Base-by-base conservation (phyloP, 2,888 invertebrate species). In the Monoplex corrugatus region DNA sequence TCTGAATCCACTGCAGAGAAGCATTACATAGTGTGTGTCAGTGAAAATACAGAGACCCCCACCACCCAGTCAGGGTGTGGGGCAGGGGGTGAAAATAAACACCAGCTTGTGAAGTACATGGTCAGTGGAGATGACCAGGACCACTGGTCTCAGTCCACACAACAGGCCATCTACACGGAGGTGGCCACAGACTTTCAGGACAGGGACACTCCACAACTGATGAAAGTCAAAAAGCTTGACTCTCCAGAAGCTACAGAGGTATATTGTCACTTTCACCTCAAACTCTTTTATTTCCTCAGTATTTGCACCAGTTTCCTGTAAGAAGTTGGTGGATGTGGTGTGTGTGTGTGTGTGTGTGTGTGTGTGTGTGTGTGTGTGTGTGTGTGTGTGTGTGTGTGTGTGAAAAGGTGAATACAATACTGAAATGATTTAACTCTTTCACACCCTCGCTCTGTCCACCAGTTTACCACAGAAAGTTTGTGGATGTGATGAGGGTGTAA, bases 201-300 rank as follows among this genome's bases (percentile, higher is more conserved):
- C 72, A 93, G 92, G 89, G 92, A 93, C 91, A 91, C 92, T 87
- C 95, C 95, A 19, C 92, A 92, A 84, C 91, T 95, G 88, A 91
- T 92, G 90, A 93, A 92, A 89, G 93, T 94, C 68, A 93, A 92
- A 80, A 93, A 93, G 88, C 88, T 94, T 50, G 93, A 93, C 35
- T 93, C 94, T 0, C 78, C 92, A 23, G 68, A 87, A 50, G 87
- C 84, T 16, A 45, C n/a, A 5, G 90, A 90, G 2, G 43, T 88
- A 78, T 45, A 50, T 78, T 16, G 2, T 3, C 32, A 28, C 16
- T 10, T 57, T 57, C n/a, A n/a, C n/a, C 50, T 50, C 50, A 50
- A 13, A 13, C 19, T 8, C 19, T 50, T 13, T 50, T 50, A 13
- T 50, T 50, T 19, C 8, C 19, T 50, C 50, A 50, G 8, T 50